These are phyloP conservation scores for Vespertilio murinus DNA, from an alignment of 2,797 vertebrate species.

Conservation along the genomic window DNA sequence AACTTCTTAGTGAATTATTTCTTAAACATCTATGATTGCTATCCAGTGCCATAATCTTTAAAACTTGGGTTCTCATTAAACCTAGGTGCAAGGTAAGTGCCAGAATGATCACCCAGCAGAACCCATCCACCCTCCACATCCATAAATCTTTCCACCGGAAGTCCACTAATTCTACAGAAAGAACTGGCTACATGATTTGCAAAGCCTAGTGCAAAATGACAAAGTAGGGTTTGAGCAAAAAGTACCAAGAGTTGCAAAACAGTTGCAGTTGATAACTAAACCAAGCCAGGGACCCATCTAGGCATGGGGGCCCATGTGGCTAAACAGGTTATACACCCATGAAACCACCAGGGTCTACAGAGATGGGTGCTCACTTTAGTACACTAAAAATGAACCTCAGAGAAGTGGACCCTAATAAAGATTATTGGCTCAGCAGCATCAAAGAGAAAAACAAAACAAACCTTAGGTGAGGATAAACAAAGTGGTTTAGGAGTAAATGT, in stretches of 20 bases:
- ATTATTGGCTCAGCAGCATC: background rate
- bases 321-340: background rate
- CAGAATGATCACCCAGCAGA: background rate
- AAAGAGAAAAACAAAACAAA: background rate
- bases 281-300: background rate
- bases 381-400: background rate
- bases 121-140: background rate
- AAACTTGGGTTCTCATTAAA: constrained; percentile 44
- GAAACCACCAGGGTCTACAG: background rate
- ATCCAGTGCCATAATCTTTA: background rate
- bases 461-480: background rate
- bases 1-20: constrained; percentile 16
- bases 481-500: background rate
- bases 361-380: background rate
- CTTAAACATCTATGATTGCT: background rate
- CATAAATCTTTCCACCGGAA: background rate
- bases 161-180: background rate
- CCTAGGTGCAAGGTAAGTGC: background rate
- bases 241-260: background rate
- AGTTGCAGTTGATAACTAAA: background rate
- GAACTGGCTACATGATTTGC: background rate
- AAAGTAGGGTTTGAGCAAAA: background rate
- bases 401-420: background rate
- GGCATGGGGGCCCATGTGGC: rapidly evolving
- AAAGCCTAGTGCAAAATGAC: background rate